Evolutionary conservation across 2,888 invertebrate species (phyloP), one percentile per base, ranked within the genome.

Genomic region (Tribolium freemani): DNA sequence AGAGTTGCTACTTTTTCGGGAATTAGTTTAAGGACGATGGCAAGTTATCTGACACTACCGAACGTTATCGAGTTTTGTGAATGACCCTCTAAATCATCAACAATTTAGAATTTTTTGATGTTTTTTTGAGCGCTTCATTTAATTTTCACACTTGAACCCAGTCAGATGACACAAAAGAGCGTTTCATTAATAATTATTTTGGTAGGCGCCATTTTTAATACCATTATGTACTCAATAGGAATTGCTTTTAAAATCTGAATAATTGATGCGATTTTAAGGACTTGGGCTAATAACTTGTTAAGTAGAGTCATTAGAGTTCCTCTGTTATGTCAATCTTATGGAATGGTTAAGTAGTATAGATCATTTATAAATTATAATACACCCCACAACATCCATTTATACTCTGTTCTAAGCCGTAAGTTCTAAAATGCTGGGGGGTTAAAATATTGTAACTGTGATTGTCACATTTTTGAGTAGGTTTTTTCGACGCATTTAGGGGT

Each of bases 161-260:
- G 54, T 10, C 46, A 51, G 51, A 60, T 60, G 30, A 30, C 16
- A 10, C 11, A 63, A 69, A 57, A 57, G 54, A 45, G 20, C 66
- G 68, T 63, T 67, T 67, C 70, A 72, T 75, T 75, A 75, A 75
- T 75, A 61, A 75, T 75, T 70, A 61, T 72, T 45, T 45, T 48
- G 31, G 68, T 8, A 70, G 53, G 21, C 44, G 74, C 76, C 76
- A 78, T 79, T 78, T 80, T 80, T 80, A 76, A 80, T 80, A 70
- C 73, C 76, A 77, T 79, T 79, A 76, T 76, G 75, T 75, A 75
- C 78, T 77, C 80, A 77, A 79, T 77, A 75, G 78, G 77, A 81
- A 81, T 78, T 80, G 83, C 83, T 83, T 82, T 83, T 83, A 83
- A 82, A 81, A 80, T 78, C 77, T 83, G 75, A 83, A 83, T 83